These are phyloP conservation scores for Drosophila biarmipes DNA, from an alignment of 1,140 invertebrate species.

Conservation along the genomic window DNA sequence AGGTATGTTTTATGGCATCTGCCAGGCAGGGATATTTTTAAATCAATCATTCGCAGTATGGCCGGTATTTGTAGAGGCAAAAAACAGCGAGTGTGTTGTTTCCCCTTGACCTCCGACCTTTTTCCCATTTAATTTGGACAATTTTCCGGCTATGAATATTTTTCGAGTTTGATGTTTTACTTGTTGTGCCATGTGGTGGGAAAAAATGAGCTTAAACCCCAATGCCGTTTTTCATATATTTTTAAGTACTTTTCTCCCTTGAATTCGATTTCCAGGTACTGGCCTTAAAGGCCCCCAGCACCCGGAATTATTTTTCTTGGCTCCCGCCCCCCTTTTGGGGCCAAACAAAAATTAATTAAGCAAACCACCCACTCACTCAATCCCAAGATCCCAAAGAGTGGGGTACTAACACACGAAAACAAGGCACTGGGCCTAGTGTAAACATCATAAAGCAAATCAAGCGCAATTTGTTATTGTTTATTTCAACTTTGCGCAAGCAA, in stretches of 20 bases:
- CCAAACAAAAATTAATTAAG: conserved; percentile 60
- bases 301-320: conserved; percentile 64
- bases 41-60: conserved; percentile 21
- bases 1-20: conserved; percentile 26
- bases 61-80: conserved; percentile 1
- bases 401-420: conserved; percentile 9
- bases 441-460: conserved; percentile 80
- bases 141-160: conserved; percentile 23
- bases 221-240: background rate
- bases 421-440: conserved; percentile 52
- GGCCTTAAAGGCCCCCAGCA: conserved; percentile 34
- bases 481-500: conserved; percentile 76
- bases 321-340: conserved; percentile 7
- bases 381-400: background rate
- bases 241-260: background rate
- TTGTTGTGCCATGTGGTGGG: background rate
- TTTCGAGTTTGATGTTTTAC: conserved; percentile 16
- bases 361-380: conserved; percentile 8
- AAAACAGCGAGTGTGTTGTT: background rate
- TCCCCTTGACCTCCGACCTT: conserved; percentile 23
- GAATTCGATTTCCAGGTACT: conserved; percentile 19
- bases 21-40: conserved; percentile 17
- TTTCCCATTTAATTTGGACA: conserved; percentile 5
- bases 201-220: background rate
- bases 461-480: conserved; percentile 81